Evolutionary conservation across 2,888 invertebrate species (phyloP).

Genomic region (Conistra vaccinii): DNA sequence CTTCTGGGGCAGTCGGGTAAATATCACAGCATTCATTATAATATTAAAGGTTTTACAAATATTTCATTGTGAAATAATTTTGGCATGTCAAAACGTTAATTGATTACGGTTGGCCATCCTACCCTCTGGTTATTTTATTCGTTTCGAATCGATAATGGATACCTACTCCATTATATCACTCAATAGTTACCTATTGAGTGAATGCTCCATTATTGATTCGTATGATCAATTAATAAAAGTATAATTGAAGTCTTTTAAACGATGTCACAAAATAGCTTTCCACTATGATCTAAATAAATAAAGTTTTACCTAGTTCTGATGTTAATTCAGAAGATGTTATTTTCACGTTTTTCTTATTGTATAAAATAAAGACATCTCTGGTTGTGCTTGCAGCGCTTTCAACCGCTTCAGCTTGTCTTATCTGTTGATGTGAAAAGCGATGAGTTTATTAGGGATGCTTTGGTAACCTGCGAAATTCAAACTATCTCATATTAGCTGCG

Average conservation of each 20-base stretch:
- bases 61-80: too few species aligned
- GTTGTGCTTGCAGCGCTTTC: slow-evolving; percentile 5
- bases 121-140: neutral
- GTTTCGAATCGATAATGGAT: neutral
- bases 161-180: too few species aligned
- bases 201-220: too few species aligned
- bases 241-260: neutral
- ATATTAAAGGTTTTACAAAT: too few species aligned
- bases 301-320: slow-evolving; percentile 70
- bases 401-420: slow-evolving; percentile 4
- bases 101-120: neutral
- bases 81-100: too few species aligned
- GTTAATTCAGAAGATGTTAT: slow-evolving; percentile 66
- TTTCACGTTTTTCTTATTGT: slow-evolving; percentile 70
- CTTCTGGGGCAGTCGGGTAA: too few species aligned
- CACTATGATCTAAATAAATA: neutral
- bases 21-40: too few species aligned
- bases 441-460: neutral
- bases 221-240: neutral
- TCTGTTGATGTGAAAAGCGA: slow-evolving; percentile 28
- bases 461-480: neutral
- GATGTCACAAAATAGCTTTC: neutral
- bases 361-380: slow-evolving; percentile 72
- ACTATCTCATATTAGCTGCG: too few species aligned
- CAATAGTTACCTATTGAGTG: too few species aligned